Conservation (phyloP, 2,797 vertebrate genomes). For the Vespertilio murinus region DNA sequence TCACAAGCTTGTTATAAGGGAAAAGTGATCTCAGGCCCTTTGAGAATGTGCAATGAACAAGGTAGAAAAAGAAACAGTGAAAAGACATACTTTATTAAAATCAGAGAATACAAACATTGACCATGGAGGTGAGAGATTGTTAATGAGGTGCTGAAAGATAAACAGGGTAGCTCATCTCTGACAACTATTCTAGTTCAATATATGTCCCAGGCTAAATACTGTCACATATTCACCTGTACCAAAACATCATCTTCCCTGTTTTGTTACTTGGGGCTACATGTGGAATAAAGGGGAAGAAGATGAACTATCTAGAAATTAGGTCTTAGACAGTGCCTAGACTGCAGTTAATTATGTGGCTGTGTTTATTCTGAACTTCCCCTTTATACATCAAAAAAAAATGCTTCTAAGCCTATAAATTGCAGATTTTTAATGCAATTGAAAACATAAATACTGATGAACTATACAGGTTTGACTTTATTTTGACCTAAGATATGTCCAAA, state of each 20-base stretch:
- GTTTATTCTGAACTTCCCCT: not conserved
- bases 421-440: slow-evolving; percentile 32
- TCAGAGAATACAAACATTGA: slow-evolving; percentile 39
- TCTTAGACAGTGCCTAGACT: not conserved
- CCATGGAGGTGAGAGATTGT: not conserved
- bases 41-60: slow-evolving; percentile 49
- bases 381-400: slow-evolving; percentile 30
- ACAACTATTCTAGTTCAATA: not conserved
- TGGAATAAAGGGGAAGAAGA: not conserved
- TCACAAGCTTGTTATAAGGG: not conserved
- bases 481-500: not conserved
- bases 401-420: not conserved
- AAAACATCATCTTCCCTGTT: slow-evolving; percentile 4
- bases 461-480: not conserved
- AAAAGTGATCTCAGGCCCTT: not conserved
- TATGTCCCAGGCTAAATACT: not conserved
- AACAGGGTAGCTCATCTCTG: not conserved
- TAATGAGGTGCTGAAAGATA: slow-evolving; percentile 37
- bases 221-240: not conserved
- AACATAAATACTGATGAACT: not conserved
- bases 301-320: not conserved
- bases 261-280: not conserved
- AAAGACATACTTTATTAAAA: slow-evolving; percentile 51
- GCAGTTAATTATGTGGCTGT: not conserved
- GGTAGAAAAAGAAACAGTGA: slow-evolving; percentile 9